A percentile compares a stretch with the other conserved stretches of the same genome.
Evolutionary conservation across 2,888 invertebrate genomes (phyloP).

Genomic region (Resseliella maxima): DNA sequence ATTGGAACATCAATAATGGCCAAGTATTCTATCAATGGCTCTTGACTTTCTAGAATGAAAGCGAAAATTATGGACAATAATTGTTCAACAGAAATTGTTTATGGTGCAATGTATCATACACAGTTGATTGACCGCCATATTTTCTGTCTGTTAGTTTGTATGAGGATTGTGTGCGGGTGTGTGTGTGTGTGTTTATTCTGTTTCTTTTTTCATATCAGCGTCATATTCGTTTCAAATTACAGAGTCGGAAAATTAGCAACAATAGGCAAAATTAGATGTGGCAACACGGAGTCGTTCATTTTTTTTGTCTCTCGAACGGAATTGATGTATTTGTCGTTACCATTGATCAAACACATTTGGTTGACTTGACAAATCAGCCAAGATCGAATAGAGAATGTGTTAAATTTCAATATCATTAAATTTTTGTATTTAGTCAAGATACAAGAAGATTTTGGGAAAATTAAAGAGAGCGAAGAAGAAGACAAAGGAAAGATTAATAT

Average conservation of each 20-base stretch:
- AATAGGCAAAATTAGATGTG: conserved; percentile 18
- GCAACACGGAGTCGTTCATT: background rate
- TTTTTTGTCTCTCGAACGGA: background rate
- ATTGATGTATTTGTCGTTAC: background rate
- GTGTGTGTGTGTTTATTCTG: background rate
- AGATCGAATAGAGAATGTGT: background rate
- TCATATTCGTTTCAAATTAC: conserved; percentile 40
- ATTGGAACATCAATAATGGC: background rate
- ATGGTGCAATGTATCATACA: background rate
- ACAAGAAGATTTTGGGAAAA: too few relatives aligned
- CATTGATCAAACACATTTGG: background rate
- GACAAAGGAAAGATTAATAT: too few relatives aligned
- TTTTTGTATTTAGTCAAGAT: too few relatives aligned
- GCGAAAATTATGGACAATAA: conserved; percentile 1
- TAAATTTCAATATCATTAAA: too few relatives aligned
- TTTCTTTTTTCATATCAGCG: conserved; percentile 11
- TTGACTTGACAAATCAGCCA: background rate
- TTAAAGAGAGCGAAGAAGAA: too few relatives aligned
- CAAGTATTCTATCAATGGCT: background rate
- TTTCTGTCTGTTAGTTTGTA: too few relatives aligned
- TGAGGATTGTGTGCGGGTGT: background rate
- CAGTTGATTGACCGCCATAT: conserved; percentile 52
- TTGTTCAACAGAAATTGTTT: background rate
- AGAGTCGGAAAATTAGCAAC: conserved; percentile 30
- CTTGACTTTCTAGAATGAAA: conserved; percentile 23